Base-by-base conservation (phyloP, 2,888 invertebrate species). In the Lochmaea crataegi region DNA sequence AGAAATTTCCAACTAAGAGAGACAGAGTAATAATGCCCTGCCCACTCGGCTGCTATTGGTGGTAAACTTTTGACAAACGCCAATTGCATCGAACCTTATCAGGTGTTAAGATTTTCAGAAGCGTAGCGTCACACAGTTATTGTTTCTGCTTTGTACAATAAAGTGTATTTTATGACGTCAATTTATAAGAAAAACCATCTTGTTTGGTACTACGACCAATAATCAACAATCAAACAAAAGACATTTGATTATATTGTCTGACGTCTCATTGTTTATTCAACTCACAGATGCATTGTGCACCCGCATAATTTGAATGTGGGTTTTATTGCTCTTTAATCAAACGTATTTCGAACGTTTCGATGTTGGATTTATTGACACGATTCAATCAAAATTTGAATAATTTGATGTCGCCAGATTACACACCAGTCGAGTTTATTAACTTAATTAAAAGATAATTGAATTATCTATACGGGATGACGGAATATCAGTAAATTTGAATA, bases 241-340 rank as follows among this genome's bases (percentile, higher is more conserved):
- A 53, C 53, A 53, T 53, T 53, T 18, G 53, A 53, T 53, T 53
- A 10, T 53, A 53, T 16, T 53, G 18, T 53, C 53, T 53, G 16
- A 18, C 10, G 10, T 53, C 9, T 53, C 18, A 18, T 53, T 53
- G 18, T 53, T 53, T 53, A 53, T 53, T 53, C 53, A 2, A 9
- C 9, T 53, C 53, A 18, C 53, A 18, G 10, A 18, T 53, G 53
- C 9, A 53, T 53, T 16, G 18, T 53, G 53, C 53, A 53, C 53
- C 53, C 53, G 53, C 53, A 53, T 53, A 53, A 53, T 53, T 53
- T 7, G 18, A 18, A 53, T 53, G 53, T 53, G 16, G 53, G 53
- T 53, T 53, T 53, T 53, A 53, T 53, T 53, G 10, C 10, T 53
- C 53, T 53, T 11, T 16, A 53, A 53, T 53, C 10, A 53, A 53